Conservation (phyloP, 2,888 invertebrate species). For the Pecten maximus region DNA sequence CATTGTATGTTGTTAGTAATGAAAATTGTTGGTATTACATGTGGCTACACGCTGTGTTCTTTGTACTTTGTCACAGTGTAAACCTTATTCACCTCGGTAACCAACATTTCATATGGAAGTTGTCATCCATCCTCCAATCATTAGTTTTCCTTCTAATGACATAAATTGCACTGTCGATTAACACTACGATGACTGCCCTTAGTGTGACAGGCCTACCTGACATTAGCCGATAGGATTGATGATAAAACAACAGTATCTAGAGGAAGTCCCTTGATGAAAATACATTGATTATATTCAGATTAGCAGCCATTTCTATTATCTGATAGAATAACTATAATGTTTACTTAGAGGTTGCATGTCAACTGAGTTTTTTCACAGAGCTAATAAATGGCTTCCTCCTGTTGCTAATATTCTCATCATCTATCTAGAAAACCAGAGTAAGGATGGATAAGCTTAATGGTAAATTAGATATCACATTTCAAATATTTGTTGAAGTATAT, state of each 20-base stretch:
- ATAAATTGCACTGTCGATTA: background rate
- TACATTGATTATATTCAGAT: slow-evolving; percentile 13
- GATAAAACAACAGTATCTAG: slow-evolving; percentile 14
- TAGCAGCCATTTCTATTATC: background rate
- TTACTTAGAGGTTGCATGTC: slow-evolving; percentile 19
- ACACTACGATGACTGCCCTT: background rate
- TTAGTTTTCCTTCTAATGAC: background rate
- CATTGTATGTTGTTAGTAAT: too few relatives aligned
- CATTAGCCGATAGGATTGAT: background rate
- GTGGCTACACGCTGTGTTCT: too few relatives aligned
- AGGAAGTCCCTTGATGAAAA: background rate
- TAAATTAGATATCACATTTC: slow-evolving; percentile 11
- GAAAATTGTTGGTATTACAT: too few relatives aligned
- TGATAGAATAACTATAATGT: background rate
- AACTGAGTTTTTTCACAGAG: background rate
- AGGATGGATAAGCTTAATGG: background rate
- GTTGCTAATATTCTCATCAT: slow-evolving; percentile 13
- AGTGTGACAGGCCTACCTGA: slow-evolving; percentile 1
- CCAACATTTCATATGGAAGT: background rate
- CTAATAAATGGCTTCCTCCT: background rate
- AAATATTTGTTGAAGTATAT: slow-evolving; percentile 18
- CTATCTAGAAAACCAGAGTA: background rate
- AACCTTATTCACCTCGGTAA: background rate
- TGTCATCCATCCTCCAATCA: background rate
- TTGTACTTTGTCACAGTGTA: background rate